Evolutionary conservation across 2,888 invertebrate species (phyloP).

Genomic region (Leptinotarsa tumamoca): DNA sequence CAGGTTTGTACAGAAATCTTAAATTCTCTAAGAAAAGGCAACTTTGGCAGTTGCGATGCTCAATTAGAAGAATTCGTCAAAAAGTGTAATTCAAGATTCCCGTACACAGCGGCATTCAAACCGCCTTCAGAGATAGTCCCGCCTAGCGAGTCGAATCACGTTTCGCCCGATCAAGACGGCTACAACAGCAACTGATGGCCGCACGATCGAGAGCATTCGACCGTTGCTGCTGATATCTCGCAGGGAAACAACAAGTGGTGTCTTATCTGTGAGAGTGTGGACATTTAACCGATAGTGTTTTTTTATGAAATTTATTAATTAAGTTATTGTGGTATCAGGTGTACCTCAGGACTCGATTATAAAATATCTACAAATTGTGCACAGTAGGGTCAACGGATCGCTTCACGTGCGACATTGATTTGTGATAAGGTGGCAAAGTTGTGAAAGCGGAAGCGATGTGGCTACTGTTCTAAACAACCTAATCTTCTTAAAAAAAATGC

Average conservation of each 20-base stretch:
- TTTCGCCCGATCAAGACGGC: constrained; percentile 58
- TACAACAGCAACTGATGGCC: constrained; percentile 62
- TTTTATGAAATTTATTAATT: constrained; percentile 41
- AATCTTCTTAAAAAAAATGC: too few species aligned
- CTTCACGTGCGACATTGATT: too few species aligned
- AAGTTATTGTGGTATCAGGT: constrained; percentile 45
- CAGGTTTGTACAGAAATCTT: constrained; percentile 86
- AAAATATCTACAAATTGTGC: constrained; percentile 45
- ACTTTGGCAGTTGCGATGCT: constrained; percentile 81
- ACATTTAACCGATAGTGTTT: constrained; percentile 46
- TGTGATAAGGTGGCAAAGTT: too few species aligned
- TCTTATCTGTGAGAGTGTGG: constrained; percentile 48
- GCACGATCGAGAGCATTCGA: constrained; percentile 30
- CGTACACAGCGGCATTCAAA: constrained; percentile 82
- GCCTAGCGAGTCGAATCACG: constrained; percentile 57
- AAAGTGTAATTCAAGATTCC: constrained; percentile 81
- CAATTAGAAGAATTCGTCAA: constrained; percentile 77
- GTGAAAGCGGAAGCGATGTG: too few species aligned
- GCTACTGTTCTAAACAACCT: too few species aligned
- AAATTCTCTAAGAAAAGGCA: constrained; percentile 81
- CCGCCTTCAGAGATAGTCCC: constrained; percentile 60
- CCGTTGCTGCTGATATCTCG: constrained; percentile 31
- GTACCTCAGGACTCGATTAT: constrained; percentile 51
- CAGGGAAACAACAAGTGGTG: constrained; percentile 49
- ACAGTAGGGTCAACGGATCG: constrained; percentile 5